Evolutionary conservation across 2,888 invertebrate genomes (phyloP).

Genomic region (Nymphalis c-album): DNA sequence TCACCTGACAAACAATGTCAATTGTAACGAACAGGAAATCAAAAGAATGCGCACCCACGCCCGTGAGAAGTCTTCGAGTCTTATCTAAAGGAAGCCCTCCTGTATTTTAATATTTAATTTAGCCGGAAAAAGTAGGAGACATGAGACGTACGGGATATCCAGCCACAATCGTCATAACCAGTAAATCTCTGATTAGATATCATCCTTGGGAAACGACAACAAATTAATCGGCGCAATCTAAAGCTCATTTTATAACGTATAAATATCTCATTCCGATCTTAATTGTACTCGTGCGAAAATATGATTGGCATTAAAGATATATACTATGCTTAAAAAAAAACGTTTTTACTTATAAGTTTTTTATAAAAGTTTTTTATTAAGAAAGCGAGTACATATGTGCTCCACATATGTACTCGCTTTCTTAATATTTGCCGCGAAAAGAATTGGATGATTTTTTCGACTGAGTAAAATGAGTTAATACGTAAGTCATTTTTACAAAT

Average conservation of each 20-base stretch:
- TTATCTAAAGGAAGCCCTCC: conserved; percentile 70
- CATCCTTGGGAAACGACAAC: conserved; percentile 73
- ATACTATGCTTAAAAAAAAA: too few relatives aligned
- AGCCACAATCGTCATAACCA: conserved; percentile 66
- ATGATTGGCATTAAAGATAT: too few relatives aligned
- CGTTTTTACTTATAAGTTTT: too few relatives aligned
- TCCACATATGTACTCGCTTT: too few relatives aligned
- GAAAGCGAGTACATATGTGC: too few relatives aligned
- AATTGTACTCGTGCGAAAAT: too few relatives aligned
- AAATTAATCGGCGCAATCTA: conserved; percentile 45
- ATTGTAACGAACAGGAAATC: conserved; percentile 22
- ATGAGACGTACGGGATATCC: conserved; percentile 53
- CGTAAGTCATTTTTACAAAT: too few relatives aligned
- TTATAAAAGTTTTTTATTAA: too few relatives aligned
- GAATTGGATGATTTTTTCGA: too few relatives aligned
- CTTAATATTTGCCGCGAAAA: too few relatives aligned
- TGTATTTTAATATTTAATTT: conserved; percentile 73
- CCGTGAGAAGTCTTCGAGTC: conserved; percentile 55
- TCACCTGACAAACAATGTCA: conserved; percentile 2
- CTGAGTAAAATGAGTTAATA: too few relatives aligned
- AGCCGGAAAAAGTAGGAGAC: conserved; percentile 59
- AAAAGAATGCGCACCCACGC: conserved; percentile 35
- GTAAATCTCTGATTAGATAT: conserved; percentile 77
- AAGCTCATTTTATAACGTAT: neutral
- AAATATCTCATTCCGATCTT: too few relatives aligned